Percentiles rank a stretch among this genome's conserved stretches.
Conservation (phyloP, 2,888 invertebrate genomes). For the Xestia c-nigrum region DNA sequence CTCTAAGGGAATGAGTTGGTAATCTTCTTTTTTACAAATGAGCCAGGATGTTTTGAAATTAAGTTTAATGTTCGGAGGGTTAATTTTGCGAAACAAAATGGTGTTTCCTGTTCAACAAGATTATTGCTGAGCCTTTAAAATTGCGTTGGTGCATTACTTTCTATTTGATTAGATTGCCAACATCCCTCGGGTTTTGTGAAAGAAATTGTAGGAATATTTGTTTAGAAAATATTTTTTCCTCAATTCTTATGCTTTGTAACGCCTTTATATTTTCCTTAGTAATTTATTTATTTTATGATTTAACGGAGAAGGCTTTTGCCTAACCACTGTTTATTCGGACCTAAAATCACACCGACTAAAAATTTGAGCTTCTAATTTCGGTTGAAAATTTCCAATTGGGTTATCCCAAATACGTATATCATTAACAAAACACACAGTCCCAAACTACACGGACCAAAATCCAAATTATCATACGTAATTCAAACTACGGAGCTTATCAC, state of each 20-base stretch:
- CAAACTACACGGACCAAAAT: slow-evolving; percentile 59
- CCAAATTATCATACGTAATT: slow-evolving; percentile 69
- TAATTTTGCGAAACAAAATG: slow-evolving; percentile 57
- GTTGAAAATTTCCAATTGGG: slow-evolving; percentile 20
- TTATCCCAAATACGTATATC: slow-evolving; percentile 49
- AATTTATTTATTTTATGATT: not conserved
- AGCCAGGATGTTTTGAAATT: slow-evolving; percentile 60
- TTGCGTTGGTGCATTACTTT: slow-evolving; percentile 53
- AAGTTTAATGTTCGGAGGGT: slow-evolving; percentile 62
- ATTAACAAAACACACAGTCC: slow-evolving; percentile 60
- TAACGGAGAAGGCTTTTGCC: not conserved
- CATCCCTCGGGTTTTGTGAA: slow-evolving; percentile 26
- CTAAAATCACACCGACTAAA: slow-evolving; percentile 3
- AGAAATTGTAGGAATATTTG: slow-evolving; percentile 31
- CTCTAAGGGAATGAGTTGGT: slow-evolving; percentile 61
- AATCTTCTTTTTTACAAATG: slow-evolving; percentile 66
- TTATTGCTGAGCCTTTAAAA: slow-evolving; percentile 51
- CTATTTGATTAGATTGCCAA: slow-evolving; percentile 55
- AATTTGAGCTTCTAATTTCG: not conserved
- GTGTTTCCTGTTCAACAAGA: slow-evolving; percentile 44
- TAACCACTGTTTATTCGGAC: not conserved
- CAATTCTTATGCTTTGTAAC: not conserved
- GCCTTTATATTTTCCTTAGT: slow-evolving; percentile 17
- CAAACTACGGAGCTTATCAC: slow-evolving; percentile 66
- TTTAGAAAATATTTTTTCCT: slow-evolving; percentile 36